A percentile compares a stretch with the other conserved stretches of the same genome.
Conservation (phyloP, 2,888 invertebrate genomes). For the Drosophila incognita region DNA sequence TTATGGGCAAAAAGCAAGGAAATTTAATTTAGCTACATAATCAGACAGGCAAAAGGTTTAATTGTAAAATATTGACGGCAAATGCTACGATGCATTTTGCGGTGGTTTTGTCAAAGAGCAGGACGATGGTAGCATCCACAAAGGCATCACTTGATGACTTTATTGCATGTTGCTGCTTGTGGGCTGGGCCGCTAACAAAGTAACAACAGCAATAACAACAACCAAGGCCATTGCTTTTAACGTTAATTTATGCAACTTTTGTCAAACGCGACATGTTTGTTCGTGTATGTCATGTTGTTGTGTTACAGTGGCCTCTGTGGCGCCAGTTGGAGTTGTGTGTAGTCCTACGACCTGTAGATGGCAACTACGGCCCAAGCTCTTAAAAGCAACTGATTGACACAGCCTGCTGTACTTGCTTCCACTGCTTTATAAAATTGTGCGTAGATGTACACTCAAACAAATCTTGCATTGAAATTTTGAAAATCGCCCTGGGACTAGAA, state of each 20-base stretch:
- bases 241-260: slow-evolving; percentile 81
- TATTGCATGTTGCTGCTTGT: slow-evolving; percentile 70
- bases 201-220: slow-evolving; percentile 46
- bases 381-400: slow-evolving; percentile 54
- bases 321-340: slow-evolving; percentile 25
- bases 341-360: slow-evolving; percentile 8
- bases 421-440: slow-evolving; percentile 22
- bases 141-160: slow-evolving; percentile 74
- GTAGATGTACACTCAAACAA: slow-evolving; percentile 10
- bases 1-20: slow-evolving; percentile 24
- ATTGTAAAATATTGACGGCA: slow-evolving; percentile 41
- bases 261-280: slow-evolving; percentile 67
- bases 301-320: slow-evolving; percentile 32
- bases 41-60: slow-evolving; percentile 34
- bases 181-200: slow-evolving; percentile 64
- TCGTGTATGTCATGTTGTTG: slow-evolving; percentile 44
- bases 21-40: slow-evolving; percentile 47
- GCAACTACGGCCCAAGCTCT: slow-evolving; percentile 19
- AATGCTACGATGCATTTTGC: slow-evolving; percentile 50
- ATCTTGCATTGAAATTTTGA: background rate
- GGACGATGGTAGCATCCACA: slow-evolving; percentile 32
- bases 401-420: slow-evolving; percentile 25
- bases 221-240: slow-evolving; percentile 71
- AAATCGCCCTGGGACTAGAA: background rate
- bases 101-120: slow-evolving; percentile 33